Evolutionary conservation across 2,113 vertebrate species (phyloP).

Genomic region (Crotalus horridus): DNA sequence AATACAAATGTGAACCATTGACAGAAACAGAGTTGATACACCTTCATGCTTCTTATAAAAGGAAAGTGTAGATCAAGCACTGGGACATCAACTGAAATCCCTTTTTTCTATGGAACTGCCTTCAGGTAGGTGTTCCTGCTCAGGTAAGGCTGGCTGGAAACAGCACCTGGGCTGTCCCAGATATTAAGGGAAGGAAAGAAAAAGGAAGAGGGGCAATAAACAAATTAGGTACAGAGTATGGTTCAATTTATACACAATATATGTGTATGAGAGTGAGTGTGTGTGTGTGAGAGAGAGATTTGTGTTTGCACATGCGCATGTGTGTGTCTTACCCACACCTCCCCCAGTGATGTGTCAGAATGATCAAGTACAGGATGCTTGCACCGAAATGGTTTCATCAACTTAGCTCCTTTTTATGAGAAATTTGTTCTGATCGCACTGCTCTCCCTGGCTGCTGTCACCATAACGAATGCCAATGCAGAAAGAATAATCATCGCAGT

Average conservation of each 20-base stretch:
- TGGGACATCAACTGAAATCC: background rate
- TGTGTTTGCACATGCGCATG: background rate
- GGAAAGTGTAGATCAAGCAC: background rate
- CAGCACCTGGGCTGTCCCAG: background rate
- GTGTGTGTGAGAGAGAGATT: background rate
- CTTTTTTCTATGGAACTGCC: background rate
- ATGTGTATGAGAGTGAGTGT: background rate
- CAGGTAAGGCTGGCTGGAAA: rapidly evolving
- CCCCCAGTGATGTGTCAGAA: constrained; percentile 67
- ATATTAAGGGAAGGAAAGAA: rapidly evolving
- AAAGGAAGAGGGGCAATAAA: rapidly evolving
- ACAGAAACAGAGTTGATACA: background rate
- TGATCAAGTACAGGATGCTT: constrained; percentile 72
- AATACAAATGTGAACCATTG: background rate
- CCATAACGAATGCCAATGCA: constrained; percentile 57
- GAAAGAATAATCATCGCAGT: constrained; percentile 52
- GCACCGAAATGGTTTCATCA: constrained; percentile 76
- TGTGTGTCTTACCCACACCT: background rate
- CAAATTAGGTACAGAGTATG: background rate
- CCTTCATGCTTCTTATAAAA: background rate
- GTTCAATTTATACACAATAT: rapidly evolving
- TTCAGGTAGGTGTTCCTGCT: background rate
- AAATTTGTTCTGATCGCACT: constrained; percentile 66
- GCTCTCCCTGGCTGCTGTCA: constrained; percentile 62
- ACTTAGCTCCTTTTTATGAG: constrained; percentile 62